Evolutionary conservation across 2,113 vertebrate genomes (phyloP).

Genomic region (Charina bottae): DNA sequence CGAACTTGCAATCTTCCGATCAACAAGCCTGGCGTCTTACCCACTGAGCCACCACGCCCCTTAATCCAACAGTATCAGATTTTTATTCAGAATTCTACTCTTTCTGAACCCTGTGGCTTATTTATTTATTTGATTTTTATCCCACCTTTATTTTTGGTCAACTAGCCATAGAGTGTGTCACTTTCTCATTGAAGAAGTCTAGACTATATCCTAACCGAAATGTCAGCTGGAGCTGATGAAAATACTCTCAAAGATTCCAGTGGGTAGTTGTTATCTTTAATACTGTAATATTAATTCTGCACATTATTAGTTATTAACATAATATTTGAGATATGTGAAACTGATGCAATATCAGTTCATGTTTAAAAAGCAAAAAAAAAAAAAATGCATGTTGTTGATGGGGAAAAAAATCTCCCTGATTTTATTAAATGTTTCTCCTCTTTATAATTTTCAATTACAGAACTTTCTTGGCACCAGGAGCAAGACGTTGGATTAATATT

Average conservation of each 20-base stretch:
- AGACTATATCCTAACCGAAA: background rate
- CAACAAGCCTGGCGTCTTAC: no score
- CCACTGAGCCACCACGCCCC: no score
- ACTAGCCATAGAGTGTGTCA: background rate
- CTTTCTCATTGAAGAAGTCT: background rate
- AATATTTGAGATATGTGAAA: background rate
- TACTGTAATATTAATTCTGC: background rate
- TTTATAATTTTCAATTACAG: slow-evolving; percentile 67
- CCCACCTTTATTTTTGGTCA: background rate
- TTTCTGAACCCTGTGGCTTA: background rate
- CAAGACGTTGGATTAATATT: slow-evolving; percentile 97
- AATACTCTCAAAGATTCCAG: background rate
- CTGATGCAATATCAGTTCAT: background rate
- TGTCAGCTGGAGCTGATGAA: background rate
- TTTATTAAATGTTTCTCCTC: background rate
- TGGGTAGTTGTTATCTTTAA: background rate
- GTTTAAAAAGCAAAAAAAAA: background rate
- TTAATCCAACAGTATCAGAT: background rate
- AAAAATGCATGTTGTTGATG: background rate
- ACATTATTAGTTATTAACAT: slow-evolving; percentile 11
- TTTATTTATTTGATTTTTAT: background rate
- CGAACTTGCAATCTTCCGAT: no score
- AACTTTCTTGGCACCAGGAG: slow-evolving; percentile 93
- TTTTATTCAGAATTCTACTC: background rate
- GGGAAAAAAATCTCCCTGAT: slow-evolving; percentile 9